phyloP scores from a whole-genome alignment of 2,113 vertebrate species.

The Hydrochoerus hydrochaeris region DNA sequence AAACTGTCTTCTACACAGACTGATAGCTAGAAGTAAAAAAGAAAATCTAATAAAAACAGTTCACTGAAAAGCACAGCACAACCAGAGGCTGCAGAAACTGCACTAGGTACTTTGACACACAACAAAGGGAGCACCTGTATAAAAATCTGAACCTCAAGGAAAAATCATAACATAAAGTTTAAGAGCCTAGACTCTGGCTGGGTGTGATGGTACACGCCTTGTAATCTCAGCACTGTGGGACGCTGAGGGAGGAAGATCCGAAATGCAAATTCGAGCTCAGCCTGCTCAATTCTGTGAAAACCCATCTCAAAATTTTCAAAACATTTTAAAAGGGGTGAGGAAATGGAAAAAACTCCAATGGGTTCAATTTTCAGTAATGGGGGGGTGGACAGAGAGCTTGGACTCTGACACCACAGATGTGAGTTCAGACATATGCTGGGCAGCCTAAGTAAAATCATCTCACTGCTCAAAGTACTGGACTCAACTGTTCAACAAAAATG shows the following conservation, averaged over 20 bases:
- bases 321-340: background rate
- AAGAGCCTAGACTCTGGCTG: background rate
- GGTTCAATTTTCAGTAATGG: background rate
- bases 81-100: background rate
- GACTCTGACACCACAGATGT: background rate
- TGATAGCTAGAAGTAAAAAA: background rate
- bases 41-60: background rate
- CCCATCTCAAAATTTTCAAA: background rate
- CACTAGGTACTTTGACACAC: background rate
- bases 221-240: background rate
- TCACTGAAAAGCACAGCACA: background rate
- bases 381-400: background rate
- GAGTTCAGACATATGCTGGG: background rate
- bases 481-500: conserved; percentile 1
- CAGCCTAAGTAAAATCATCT: background rate
- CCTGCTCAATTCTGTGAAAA: background rate
- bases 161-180: background rate
- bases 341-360: background rate
- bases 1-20: background rate
- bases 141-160: background rate
- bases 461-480: background rate
- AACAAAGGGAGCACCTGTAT: background rate
- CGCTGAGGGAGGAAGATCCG: background rate
- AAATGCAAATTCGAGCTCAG: background rate
- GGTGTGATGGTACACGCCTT: background rate